Evolutionary conservation across 2,888 invertebrate genomes (phyloP).

Genomic region (Oscheius sp.): DNA sequence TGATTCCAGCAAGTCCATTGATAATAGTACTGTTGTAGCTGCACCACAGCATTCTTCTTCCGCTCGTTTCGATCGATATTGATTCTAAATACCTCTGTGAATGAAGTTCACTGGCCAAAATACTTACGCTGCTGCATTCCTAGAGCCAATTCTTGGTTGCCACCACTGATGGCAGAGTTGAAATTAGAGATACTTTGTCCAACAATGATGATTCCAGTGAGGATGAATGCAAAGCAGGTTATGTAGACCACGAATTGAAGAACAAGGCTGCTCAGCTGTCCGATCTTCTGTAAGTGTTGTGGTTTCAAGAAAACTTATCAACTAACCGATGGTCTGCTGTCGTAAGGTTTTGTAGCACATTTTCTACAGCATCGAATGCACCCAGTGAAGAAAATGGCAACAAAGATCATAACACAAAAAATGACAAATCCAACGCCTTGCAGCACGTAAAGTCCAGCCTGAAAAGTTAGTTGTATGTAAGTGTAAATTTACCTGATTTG

Average conservation of each 20-base stretch:
- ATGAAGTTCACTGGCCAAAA: no score
- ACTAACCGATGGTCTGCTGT: neutral
- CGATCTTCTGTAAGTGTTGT: neutral
- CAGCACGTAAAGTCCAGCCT: conserved; percentile 17
- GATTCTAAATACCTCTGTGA: no score
- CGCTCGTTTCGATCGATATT: neutral
- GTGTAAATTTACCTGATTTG: conserved; percentile 10
- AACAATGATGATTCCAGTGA: conserved; percentile 13
- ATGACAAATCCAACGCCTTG: conserved; percentile 3
- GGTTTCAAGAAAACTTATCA: neutral
- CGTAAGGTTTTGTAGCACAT: neutral
- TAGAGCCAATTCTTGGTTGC: neutral
- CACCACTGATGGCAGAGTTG: neutral
- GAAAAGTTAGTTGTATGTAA: neutral
- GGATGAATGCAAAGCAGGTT: conserved; percentile 10
- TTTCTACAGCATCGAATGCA: conserved; percentile 10
- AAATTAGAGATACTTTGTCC: conserved; percentile 10
- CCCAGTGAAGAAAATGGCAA: conserved; percentile 21
- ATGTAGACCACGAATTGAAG: conserved; percentile 5
- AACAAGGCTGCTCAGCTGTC: neutral
- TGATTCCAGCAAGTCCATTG: neutral
- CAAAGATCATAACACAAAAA: conserved; percentile 1
- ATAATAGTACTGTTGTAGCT: neutral
- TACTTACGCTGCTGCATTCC: no score
- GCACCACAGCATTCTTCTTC: neutral